Base-by-base conservation (phyloP, 1,140 invertebrate species). In the Tachypleus tridentatus region DNA sequence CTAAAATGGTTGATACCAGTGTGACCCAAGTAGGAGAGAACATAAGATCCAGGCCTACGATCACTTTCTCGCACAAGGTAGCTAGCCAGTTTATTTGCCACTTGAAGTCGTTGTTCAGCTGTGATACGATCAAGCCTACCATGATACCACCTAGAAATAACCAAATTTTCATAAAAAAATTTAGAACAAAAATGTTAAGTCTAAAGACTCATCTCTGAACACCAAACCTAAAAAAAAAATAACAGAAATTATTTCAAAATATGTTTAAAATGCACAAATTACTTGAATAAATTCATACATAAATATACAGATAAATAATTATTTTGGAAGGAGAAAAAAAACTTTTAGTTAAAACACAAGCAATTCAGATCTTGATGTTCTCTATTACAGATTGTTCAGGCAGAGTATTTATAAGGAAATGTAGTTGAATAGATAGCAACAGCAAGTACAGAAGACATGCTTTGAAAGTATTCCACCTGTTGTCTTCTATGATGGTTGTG, bases 1-100 rank as follows among this genome's bases (percentile, higher is more conserved):
- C 29, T 86, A 79, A 98, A 98, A 80, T 98, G 95, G 78, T 97
- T 97, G 66, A 97, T 93, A 62, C 92, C 92, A 66, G 91, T 94
- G 65, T 88, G 84, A 63, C 93, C 93, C 68, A 92, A 81, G 76
- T 94, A 97, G 58, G 92, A 96, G 57, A 98, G 77, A 5, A 97
- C 95, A 81, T 96, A 97, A 29, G 92, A 95, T 4, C 93, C 93
- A 49, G 91, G 92, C 76, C 95, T 95, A 64, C 93, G 82, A 73
- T 97, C 93, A 80, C 91, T 95, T 79, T 97, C 93, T 62, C 94
- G 81, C 11, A 97, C 90, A 65, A 98, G 79, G 79, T 97, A 98
- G 76, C 87, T 88, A 50, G 92, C 92, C 74, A 89, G 80, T 80
- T 91, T 91, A 65, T 82, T 85, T 59, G 85, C 85, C 68, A 85